Evolutionary conservation across 2,797 vertebrate genomes (phyloP).

Genomic region (Sciurus vulgaris): DNA sequence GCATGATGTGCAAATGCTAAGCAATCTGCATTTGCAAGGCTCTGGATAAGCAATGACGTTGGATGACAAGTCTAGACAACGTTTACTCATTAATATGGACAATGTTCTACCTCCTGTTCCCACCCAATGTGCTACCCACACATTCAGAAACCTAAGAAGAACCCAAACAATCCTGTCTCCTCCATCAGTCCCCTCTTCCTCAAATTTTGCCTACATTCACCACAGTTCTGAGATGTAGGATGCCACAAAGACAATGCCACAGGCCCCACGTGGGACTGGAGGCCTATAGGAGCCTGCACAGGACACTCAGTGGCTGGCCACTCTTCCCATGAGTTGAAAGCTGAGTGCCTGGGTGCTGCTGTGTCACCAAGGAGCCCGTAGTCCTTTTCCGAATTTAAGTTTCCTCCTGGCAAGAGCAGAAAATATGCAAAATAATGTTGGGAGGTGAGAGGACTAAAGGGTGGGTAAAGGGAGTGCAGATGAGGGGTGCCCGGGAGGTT

Average conservation of each 20-base stretch:
- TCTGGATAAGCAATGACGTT: background rate
- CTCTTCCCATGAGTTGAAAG: background rate
- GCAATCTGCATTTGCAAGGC: background rate
- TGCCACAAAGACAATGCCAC: background rate
- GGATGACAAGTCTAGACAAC: background rate
- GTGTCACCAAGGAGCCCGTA: background rate
- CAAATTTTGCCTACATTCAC: background rate
- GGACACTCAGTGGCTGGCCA: rapidly evolving
- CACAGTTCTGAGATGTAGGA: background rate
- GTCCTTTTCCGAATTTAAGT: background rate
- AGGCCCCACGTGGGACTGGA: rapidly evolving
- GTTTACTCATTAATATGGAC: background rate
- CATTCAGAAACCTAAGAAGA: background rate
- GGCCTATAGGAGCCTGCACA: background rate
- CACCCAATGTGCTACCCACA: background rate
- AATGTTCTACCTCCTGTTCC: background rate
- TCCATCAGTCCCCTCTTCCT: background rate
- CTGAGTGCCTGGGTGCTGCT: background rate
- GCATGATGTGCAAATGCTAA: background rate
- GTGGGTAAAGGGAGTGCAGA: background rate
- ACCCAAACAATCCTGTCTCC: background rate
- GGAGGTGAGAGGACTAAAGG: background rate
- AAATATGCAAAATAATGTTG: constrained; percentile 55
- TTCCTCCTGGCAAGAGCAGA: constrained; percentile 52
- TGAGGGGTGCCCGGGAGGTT: background rate